Evolutionary conservation across 2,888 invertebrate genomes (phyloP), one percentile per base, ranked within the genome.

Genomic region (Scaptodrosophila latifasciaeformis): DNA sequence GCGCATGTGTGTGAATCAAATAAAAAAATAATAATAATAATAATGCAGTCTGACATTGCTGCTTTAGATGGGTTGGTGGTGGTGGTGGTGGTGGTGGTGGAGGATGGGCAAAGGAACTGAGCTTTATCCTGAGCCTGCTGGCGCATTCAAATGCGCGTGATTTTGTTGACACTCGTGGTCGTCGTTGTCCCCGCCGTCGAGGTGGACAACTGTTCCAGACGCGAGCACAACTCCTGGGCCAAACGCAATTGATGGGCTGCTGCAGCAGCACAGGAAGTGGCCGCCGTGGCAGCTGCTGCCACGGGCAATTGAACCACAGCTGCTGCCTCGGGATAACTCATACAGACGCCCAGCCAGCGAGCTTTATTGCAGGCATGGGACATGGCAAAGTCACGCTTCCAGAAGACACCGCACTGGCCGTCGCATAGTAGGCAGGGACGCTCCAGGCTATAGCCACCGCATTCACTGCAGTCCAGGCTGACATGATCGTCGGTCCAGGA

Each of bases 401-500:
- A 94, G 45, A 88, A 86, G 47, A 89, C 88, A 59, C 89, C 90
- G 83, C 94, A 94, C 69, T 89, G 89, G 47, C 93, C 93, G 57
- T 92, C 91, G 83, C 94, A 94, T 12, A 90, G 87, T 9, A 92
- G 91, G 81, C 94, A 94, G 15, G 94, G 92, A 66, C 94, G 88
- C 70, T 90, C 89, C 78, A 93, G 87, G 51, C 92, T 91, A 81
- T 93, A 94, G 49, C 93, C 92, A 37, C 93, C 94, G 83, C 94
- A 94, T 84, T 94, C 94, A 44, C 89, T 88, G 84, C 94, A 94
- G 82, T 92, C 93, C 42, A 92, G 87, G 6, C 92, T 92, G 37
- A 92, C 91, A 83, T 93, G 93, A 71, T 91, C 90, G 79, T 93
- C 92, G 70, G 89, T 89, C 94, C 94, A 94, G 68, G 92, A 92